Evolutionary conservation across 2,113 vertebrate species (phyloP).

Genomic region (Nymphicus hollandicus): DNA sequence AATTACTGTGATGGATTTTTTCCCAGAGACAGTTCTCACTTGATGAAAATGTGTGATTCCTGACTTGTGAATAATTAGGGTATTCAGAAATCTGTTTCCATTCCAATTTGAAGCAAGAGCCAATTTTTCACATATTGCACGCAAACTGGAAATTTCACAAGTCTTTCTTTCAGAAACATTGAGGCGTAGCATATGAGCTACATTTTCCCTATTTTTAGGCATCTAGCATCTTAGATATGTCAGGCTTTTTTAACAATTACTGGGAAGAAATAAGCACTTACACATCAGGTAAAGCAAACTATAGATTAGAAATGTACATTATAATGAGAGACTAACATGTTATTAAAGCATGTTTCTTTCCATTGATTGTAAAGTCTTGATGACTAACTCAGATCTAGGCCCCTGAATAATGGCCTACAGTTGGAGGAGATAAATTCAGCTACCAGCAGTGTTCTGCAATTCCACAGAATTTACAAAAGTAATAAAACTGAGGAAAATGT

Average conservation of each 20-base stretch:
- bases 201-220: background rate
- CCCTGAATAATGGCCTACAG: background rate
- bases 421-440: background rate
- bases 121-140: background rate
- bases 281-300: background rate
- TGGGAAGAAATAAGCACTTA: background rate
- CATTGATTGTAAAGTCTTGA: background rate
- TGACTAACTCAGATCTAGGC: background rate
- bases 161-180: background rate
- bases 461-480: background rate
- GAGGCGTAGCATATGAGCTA: background rate
- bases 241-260: background rate
- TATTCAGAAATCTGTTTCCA: background rate
- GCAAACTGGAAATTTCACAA: background rate
- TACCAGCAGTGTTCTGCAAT: background rate
- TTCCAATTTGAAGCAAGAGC: background rate
- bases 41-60: background rate
- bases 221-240: background rate
- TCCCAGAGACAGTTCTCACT: background rate
- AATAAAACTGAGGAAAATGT: background rate
- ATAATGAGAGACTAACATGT: background rate
- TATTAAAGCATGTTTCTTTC: background rate
- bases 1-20: background rate
- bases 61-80: background rate
- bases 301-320: background rate